These are phyloP conservation scores for Pangasius macronema DNA, from an alignment of 2,797 vertebrate species.

Conservation along the genomic window DNA sequence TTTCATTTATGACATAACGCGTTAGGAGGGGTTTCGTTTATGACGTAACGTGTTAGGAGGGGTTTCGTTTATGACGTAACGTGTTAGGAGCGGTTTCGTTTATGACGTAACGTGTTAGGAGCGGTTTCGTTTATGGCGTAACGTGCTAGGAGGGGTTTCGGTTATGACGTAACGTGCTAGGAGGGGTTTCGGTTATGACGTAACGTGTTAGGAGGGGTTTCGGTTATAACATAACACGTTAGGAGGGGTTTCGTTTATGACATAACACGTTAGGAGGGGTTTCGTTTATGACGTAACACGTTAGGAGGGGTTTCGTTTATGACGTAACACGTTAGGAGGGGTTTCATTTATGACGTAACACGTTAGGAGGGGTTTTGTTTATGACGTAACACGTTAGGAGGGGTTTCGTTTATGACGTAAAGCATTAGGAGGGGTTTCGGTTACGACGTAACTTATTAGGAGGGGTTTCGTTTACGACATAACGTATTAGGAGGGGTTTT, in stretches of 20 bases:
- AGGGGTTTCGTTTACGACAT: background rate
- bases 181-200: background rate
- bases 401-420: too few species aligned
- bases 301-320: background rate
- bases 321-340: background rate
- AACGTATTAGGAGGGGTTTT: too few species aligned
- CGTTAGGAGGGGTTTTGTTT: background rate
- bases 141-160: background rate
- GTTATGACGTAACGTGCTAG: background rate
- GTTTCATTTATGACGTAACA: background rate
- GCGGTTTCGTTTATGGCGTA: background rate
- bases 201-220: background rate
- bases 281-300: background rate
- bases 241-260: background rate
- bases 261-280: background rate
- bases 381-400: background rate
- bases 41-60: background rate
- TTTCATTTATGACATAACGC: background rate
- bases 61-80: background rate
- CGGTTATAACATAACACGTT: background rate
- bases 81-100: background rate
- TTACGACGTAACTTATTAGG: too few species aligned
- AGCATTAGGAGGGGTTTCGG: too few species aligned
- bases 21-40: background rate
- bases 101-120: background rate